Conservation (phyloP, 2,113 vertebrate genomes). For the Serilophus lunatus region DNA sequence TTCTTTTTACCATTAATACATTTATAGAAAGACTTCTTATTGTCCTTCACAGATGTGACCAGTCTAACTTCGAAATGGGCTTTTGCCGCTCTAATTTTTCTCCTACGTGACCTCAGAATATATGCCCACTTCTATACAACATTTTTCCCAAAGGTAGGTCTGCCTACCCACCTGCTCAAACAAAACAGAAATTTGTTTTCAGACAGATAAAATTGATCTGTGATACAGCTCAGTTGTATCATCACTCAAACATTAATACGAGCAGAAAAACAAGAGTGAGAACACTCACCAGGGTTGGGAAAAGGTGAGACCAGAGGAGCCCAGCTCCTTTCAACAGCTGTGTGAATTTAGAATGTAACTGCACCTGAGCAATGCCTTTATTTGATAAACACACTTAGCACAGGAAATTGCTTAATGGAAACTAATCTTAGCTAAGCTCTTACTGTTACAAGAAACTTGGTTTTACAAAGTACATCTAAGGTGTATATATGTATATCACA, state of each 20-base stretch:
- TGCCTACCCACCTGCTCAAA: background rate
- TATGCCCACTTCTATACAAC: background rate
- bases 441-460: background rate
- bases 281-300: background rate
- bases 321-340: background rate
- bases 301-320: background rate
- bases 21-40: too few species aligned
- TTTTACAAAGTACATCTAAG: background rate
- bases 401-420: background rate
- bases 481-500: background rate
- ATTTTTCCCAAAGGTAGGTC: background rate
- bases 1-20: too few species aligned
- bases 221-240: background rate
- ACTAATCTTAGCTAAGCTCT: background rate
- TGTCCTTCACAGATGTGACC: too few species aligned
- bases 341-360: background rate
- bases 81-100: too few species aligned
- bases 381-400: background rate
- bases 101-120: background rate
- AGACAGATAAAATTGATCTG: background rate
- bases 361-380: background rate
- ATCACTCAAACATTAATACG: background rate
- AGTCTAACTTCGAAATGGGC: too few species aligned
- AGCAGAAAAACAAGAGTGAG: background rate
- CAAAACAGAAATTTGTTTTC: background rate